Base-by-base conservation (phyloP, 2,888 invertebrate species). In the Pristionchus entomophagus region DNA sequence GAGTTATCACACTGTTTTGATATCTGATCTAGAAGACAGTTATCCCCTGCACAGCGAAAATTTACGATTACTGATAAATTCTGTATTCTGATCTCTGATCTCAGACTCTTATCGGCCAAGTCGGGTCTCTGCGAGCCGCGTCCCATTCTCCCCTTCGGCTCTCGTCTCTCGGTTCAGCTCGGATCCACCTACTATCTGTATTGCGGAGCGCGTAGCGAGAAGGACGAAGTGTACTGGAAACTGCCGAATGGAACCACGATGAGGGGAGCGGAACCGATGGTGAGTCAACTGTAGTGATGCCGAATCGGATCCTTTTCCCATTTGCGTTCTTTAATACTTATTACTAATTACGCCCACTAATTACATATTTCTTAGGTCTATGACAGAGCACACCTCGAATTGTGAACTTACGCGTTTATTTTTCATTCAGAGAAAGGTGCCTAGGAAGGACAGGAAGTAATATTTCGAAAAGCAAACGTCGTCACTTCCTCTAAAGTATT, bases 171-270 rank as follows among this genome's bases (percentile, higher is more conserved):
- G 2, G 73, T 77, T 26, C 51, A 59, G n/a, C 56, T 85, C 53
- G 85, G 85, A 22, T 56, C 73, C 8, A 85, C 85, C 51, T 73
- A 85, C 41, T 85, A 69, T 53, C 51, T 85, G 53, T 77, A 85
- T n/a, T 85, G 85, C 56, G 85, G 73, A 26, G 73, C 85, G 6
- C 29, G 85, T 12, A 77, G 73, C 26, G 85, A 85, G 56, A 29
- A 45, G 32, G 85, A 85, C 22, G 73, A 85, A 53, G 77, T 85
- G 8, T 51, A 35, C 8, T 85, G 85, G 85, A 85, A 53, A 26
- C 41, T 85, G 22, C 85, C 85, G 0, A 77, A 85, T 85, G 85
- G 85, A 73, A 85, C 85, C 6, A 56, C 56, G 26, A 32, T 85
- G 56, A 32, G 17, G 38, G 85, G 85, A 38, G 29, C n/a, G 1